phyloP scores from a whole-genome alignment of 2,113 vertebrate genomes.

The Apistogramma diplotaenia region DNA sequence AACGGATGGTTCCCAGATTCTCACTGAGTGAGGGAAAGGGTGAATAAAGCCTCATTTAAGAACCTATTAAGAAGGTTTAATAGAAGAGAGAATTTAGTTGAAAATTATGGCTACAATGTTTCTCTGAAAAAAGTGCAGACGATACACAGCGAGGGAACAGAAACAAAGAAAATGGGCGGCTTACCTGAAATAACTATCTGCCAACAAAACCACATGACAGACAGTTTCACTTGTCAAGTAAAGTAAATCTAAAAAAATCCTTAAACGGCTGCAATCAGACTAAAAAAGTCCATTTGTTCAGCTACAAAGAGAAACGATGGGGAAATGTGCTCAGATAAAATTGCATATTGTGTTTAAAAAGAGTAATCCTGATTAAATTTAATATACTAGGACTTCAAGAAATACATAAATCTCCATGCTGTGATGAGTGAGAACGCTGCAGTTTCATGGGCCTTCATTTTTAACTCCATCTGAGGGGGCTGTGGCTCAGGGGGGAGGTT shows the following conservation, averaged over 20 bases:
- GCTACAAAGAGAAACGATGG: background rate
- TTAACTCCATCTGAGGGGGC: too few relatives aligned
- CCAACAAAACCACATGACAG: background rate
- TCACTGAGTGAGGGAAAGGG: background rate
- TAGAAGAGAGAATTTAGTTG: background rate
- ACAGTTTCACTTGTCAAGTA: background rate
- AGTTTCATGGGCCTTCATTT: background rate
- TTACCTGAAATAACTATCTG: background rate
- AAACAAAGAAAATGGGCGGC: background rate
- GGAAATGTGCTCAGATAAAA: background rate
- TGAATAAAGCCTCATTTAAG: background rate
- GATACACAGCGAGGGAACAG: rapidly evolving
- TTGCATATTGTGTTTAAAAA: background rate
- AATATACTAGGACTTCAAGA: background rate
- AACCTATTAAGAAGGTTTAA: background rate
- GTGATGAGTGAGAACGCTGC: background rate
- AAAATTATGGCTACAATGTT: background rate
- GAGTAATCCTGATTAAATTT: background rate
- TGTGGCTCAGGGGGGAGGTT: too few relatives aligned
- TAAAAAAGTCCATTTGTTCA: background rate
- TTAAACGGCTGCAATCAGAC: background rate
- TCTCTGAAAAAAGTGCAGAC: background rate
- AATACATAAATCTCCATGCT: background rate
- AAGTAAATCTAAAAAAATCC: background rate
- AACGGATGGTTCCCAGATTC: slow-evolving; percentile 9